phyloP scores from a whole-genome alignment of 2,113 vertebrate genomes.

The Marmota monax region DNA sequence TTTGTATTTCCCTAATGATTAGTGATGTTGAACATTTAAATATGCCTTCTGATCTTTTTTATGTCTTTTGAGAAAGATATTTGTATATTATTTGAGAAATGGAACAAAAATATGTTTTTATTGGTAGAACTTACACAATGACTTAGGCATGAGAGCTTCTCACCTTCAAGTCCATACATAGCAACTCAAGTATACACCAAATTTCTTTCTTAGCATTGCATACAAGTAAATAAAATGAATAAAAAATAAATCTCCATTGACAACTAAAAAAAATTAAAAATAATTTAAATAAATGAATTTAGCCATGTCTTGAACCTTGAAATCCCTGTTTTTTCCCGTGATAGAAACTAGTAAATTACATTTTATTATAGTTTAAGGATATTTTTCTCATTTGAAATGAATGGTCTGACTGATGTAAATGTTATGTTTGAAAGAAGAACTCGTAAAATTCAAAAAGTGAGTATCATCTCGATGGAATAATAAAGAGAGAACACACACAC shows the following conservation, averaged over 20 bases:
- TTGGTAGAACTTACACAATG: neutral
- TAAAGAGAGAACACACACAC: neutral
- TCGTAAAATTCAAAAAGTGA: neutral
- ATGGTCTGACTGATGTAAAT: neutral
- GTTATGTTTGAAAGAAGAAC: neutral
- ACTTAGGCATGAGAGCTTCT: neutral
- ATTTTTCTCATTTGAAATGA: constrained; percentile 6
- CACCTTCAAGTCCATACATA: neutral
- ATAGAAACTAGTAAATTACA: neutral
- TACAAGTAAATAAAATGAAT: no score
- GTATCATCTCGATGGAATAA: neutral
- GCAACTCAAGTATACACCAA: no score
- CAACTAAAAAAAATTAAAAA: no score
- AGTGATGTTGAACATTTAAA: neutral
- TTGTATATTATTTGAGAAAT: neutral
- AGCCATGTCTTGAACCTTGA: neutral
- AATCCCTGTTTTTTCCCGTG: neutral
- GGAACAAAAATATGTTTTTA: neutral
- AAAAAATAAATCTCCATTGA: no score
- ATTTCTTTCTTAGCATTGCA: no score
- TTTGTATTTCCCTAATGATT: neutral
- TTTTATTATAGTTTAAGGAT: neutral
- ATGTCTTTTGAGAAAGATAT: neutral
- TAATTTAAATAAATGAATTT: neutral
- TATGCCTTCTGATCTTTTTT: neutral